Conservation (phyloP, 2,888 invertebrate genomes). For the Tupiocoris notatus region DNA sequence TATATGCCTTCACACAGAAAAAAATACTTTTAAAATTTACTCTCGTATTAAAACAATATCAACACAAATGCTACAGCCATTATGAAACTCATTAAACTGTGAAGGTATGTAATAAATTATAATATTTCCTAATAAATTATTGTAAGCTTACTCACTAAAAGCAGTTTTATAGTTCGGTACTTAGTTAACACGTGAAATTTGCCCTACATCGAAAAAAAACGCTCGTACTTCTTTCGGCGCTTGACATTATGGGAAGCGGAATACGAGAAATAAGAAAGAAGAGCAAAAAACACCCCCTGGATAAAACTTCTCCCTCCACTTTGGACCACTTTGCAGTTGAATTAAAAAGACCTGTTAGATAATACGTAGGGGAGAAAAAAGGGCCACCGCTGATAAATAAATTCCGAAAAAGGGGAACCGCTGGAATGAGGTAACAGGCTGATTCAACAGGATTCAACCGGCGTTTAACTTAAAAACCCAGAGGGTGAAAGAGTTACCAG, state of each 20-base stretch:
- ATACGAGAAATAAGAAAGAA: not conserved
- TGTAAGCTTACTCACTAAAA: not conserved
- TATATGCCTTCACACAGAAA: no score
- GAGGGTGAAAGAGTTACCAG: not conserved
- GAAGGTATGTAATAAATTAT: no score
- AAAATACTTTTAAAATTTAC: no score
- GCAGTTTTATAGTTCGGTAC: not conserved
- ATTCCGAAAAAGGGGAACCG: not conserved
- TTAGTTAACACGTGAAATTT: no score
- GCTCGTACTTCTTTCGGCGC: no score
- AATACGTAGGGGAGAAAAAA: not conserved
- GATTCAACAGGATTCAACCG: not conserved
- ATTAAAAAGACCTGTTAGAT: not conserved
- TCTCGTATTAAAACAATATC: no score
- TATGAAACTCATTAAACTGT: no score
- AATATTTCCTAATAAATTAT: not conserved
- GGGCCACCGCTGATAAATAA: not conserved
- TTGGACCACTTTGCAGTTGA: not conserved
- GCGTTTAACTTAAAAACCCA: not conserved
- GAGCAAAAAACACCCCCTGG: not conserved
- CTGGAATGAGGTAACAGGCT: not conserved
- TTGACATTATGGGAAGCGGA: no score
- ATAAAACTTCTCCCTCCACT: not conserved
- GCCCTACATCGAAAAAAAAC: not conserved
- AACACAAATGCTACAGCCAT: no score